Conservation (phyloP, 2,888 invertebrate genomes). For the Cephus runcator region DNA sequence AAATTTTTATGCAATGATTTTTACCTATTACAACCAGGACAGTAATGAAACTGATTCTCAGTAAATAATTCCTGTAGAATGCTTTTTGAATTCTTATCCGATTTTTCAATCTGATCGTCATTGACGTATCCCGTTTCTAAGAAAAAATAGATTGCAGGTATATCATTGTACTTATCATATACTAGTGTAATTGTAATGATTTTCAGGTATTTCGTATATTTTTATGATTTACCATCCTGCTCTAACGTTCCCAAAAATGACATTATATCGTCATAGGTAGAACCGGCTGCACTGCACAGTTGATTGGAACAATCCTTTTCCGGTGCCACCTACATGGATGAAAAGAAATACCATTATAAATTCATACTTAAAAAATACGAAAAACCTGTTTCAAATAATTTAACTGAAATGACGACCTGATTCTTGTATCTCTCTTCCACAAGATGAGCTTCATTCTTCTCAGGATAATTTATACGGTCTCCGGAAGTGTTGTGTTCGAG, state of each 20-base stretch:
- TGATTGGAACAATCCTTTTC: conserved; percentile 44
- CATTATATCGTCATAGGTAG: conserved; percentile 57
- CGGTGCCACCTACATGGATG: conserved; percentile 38
- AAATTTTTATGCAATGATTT: not conserved
- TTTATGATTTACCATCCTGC: conserved; percentile 32
- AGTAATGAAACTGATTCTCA: conserved; percentile 10
- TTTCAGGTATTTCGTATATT: not conserved
- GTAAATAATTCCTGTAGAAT: conserved; percentile 11
- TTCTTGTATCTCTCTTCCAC: conserved; percentile 21
- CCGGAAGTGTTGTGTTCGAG: conserved; percentile 38
- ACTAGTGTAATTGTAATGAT: not conserved
- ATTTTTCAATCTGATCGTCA: conserved; percentile 2
- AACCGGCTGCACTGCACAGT: conserved; percentile 27
- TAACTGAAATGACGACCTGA: conserved; percentile 27
- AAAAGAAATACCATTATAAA: not conserved
- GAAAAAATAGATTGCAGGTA: not conserved
- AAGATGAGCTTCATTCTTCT: not conserved
- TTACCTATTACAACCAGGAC: conserved; percentile 8
- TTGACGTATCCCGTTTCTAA: conserved; percentile 7
- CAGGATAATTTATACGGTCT: not conserved
- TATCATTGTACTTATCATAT: not conserved
- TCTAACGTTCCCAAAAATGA: conserved; percentile 50
- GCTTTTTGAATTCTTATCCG: conserved; percentile 14
- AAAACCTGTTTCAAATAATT: not conserved
- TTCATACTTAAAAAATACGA: not conserved